Evolutionary conservation across 2,797 vertebrate species (phyloP).

Genomic region (Ctenopoma kingsleyae): DNA sequence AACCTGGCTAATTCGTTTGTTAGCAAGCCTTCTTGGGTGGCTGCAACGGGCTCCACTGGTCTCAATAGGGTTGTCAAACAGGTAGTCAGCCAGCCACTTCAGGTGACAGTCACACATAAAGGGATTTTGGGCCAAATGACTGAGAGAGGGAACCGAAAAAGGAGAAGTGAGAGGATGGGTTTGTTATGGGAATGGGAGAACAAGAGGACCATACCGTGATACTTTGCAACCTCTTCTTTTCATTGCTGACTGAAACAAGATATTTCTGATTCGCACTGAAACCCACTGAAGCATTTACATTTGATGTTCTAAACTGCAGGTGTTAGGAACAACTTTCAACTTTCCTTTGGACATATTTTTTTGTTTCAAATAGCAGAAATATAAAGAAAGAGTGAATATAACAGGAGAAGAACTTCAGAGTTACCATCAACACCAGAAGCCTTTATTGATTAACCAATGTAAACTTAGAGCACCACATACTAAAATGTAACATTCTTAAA

Average conservation of each 20-base stretch:
- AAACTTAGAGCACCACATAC: background rate
- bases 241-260: constrained; percentile 2
- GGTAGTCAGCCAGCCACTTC: constrained; percentile 99
- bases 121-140: constrained; percentile 99
- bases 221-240: background rate
- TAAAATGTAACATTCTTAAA: too few relatives aligned
- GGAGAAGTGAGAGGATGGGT: background rate
- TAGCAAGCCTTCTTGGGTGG: constrained; percentile 94
- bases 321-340: background rate
- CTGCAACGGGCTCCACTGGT: constrained; percentile 99
- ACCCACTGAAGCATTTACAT: background rate
- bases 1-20: constrained; percentile 99
- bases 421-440: background rate
- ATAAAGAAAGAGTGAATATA: background rate
- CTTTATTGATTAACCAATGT: constrained; percentile 11
- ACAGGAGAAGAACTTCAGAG: background rate
- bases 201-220: background rate
- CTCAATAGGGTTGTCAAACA: constrained; percentile 99
- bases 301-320: background rate
- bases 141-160: constrained; percentile 62
- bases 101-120: constrained; percentile 99
- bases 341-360: background rate
- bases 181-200: background rate
- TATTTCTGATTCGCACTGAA: background rate
- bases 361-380: background rate